Percentiles rank a stretch among this genome's conserved stretches.
Conservation (phyloP, 1,140 invertebrate genomes). For the Littorina saxatilis region DNA sequence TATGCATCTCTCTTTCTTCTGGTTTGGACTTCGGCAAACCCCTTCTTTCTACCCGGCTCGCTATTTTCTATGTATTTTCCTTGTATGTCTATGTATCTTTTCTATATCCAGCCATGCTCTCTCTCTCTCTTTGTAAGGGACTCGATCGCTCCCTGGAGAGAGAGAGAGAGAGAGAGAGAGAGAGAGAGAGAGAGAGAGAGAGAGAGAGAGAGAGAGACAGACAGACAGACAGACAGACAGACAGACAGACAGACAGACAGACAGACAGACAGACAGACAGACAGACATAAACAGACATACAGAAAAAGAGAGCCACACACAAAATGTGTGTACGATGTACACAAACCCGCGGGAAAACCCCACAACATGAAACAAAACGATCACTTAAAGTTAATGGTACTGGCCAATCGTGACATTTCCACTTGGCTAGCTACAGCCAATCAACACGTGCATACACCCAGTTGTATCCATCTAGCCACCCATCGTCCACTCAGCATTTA, state of each 20-base stretch:
- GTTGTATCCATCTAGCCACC: too few species aligned
- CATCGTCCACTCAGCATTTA: too few species aligned
- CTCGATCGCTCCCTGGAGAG: too few species aligned
- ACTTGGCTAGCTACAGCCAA: too few species aligned
- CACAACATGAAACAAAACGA: too few species aligned
- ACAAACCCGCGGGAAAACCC: too few species aligned
- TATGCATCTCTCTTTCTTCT: neutral
- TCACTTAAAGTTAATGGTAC: too few species aligned
- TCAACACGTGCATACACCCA: too few species aligned
- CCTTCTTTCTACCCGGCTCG: neutral
- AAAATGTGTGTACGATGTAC: too few species aligned
- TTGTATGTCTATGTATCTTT: neutral
- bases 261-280: neutral
- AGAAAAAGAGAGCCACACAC: neutral
- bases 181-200: constrained; percentile 35
- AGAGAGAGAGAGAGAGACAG: constrained; percentile 25
- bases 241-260: neutral
- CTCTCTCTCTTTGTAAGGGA: neutral
- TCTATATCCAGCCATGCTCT: neutral
- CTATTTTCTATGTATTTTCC: neutral
- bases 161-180: constrained; percentile 3
- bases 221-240: neutral
- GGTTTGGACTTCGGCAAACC: neutral
- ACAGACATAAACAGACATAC: constrained; percentile 1
- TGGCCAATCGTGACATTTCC: too few species aligned